Conservation (phyloP, 2,797 vertebrate species). For the Microctenopoma stevenorrisi region DNA sequence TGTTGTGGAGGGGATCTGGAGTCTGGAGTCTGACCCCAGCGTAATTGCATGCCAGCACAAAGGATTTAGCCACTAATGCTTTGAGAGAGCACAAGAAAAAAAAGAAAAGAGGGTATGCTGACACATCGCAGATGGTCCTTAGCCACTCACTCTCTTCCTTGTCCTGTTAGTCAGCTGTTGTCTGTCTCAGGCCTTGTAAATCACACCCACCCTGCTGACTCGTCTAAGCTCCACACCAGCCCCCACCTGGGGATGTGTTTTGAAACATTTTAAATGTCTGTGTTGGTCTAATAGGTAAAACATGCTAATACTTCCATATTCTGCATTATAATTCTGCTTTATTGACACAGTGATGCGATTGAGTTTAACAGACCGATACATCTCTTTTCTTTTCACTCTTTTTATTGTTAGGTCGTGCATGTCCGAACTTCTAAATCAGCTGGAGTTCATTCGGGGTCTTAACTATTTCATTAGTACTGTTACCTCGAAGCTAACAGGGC, state of each 20-base stretch:
- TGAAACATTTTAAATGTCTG: constrained; percentile 17
- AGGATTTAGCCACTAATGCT: constrained; percentile 84
- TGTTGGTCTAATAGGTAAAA: constrained; percentile 16
- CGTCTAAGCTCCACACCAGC: constrained; percentile 42
- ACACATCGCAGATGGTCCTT: constrained; percentile 78
- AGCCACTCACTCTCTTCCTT: constrained; percentile 58
- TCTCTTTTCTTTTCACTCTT: background rate
- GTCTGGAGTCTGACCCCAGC: constrained; percentile 73
- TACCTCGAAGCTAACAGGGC: constrained; percentile 41
- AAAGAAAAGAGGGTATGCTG: constrained; percentile 62
- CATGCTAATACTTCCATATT: background rate
- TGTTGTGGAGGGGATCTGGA: constrained; percentile 66
- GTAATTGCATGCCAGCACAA: constrained; percentile 84
- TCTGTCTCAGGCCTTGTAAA: constrained; percentile 65
- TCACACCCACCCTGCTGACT: constrained; percentile 58
- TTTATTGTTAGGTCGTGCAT: constrained; percentile 1
- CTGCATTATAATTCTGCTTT: constrained; percentile 5
- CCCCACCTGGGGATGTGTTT: constrained; percentile 23
- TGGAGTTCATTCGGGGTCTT: constrained; percentile 51
- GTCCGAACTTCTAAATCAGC: constrained; percentile 20
- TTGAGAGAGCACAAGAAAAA: constrained; percentile 49
- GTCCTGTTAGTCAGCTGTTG: constrained; percentile 71
- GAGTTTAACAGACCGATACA: background rate
- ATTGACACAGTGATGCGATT: background rate
- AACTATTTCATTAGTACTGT: constrained; percentile 51